These are phyloP conservation scores for Ophioninae sp. DNA, from an alignment of 2,888 invertebrate species.

Conservation along the genomic window DNA sequence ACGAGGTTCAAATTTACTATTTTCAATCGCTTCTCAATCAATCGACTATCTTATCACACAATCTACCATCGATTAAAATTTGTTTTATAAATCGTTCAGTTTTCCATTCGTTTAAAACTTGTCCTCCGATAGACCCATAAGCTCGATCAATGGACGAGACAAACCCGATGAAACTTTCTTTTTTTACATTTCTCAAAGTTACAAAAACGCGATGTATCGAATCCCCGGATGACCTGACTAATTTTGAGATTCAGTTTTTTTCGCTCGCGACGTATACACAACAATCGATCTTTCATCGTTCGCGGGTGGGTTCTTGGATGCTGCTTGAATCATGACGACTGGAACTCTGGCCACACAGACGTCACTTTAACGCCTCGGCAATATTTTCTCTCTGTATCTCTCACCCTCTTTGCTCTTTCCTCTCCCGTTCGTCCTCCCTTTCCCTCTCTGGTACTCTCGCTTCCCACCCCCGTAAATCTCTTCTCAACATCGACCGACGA, in stretches of 20 bases:
- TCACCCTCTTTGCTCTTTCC: conserved; percentile 17
- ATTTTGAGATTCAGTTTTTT: conserved; percentile 61
- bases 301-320: conserved; percentile 37
- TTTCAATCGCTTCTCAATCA: not conserved
- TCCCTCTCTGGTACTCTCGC: conserved; percentile 28
- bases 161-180: conserved; percentile 38
- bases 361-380: conserved; percentile 62
- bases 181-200: conserved; percentile 35
- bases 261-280: conserved; percentile 41
- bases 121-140: not conserved
- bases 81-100: conserved; percentile 23
- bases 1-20: not conserved
- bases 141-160: conserved; percentile 9
- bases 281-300: conserved; percentile 62
- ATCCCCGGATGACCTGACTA: conserved; percentile 61
- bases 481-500: conserved; percentile 42
- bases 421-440: conserved; percentile 29
- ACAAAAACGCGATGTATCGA: conserved; percentile 58
- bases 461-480: conserved; percentile 13
- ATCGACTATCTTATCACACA: conserved; percentile 35
- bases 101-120: conserved; percentile 29
- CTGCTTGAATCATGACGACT: conserved; percentile 57
- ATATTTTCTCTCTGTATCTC: conserved; percentile 42
- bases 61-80: conserved; percentile 26
- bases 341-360: conserved; percentile 50